Evolutionary conservation across 2,113 vertebrate genomes (phyloP), one percentile per base, ranked within the genome.

Genomic region (Sphyrna mokarran): DNA sequence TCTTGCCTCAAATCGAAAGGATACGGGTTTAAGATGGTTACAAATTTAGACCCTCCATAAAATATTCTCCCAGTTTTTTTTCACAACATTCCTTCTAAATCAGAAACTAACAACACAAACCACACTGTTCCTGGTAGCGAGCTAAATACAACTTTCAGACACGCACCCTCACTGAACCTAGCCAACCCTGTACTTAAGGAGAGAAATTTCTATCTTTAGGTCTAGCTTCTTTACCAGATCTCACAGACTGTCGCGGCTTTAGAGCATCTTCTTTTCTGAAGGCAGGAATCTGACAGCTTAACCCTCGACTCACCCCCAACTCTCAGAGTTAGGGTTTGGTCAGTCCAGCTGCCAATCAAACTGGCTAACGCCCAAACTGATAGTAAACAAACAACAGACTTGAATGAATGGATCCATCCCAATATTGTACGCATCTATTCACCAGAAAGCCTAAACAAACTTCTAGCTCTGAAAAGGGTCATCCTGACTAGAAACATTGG

Each of bases 181-280:
- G 89, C 61, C 89, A 93, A 66, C n/a, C 29, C n/a, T 68, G 33
- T 37, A 93, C 89, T 93, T 66, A 16, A 22, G 18, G 33, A 93
- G 33, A 66, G n/a, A 93, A n/a, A 18, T 37, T 37, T 16, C 26
- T 63, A 63, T n/a, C 29, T n/a, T 91, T 63, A 93, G 16, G 87
- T 58, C 54, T 58, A 26, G 85, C 43, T 87, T 87, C 85, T 48
- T 87, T 54, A 87, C 85, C 85, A 87, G 85, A 87, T 87, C 85
- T 87, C 43, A 43, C 40, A 43, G 37, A 33, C 87, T 90, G 5
- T 61, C 89, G n/a, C 48, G 13, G 43, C 10, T 68, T 29, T n/a
- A 83, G 37, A 40, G 29, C n/a, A 66, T 66, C 89, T 91, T 90
- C 58, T 63, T 90, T 63, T 63, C 20, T 8, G 58, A 54, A 29